These are phyloP conservation scores for Dolichopus griseipennis DNA, from an alignment of 2,888 invertebrate species.

Conservation along the genomic window DNA sequence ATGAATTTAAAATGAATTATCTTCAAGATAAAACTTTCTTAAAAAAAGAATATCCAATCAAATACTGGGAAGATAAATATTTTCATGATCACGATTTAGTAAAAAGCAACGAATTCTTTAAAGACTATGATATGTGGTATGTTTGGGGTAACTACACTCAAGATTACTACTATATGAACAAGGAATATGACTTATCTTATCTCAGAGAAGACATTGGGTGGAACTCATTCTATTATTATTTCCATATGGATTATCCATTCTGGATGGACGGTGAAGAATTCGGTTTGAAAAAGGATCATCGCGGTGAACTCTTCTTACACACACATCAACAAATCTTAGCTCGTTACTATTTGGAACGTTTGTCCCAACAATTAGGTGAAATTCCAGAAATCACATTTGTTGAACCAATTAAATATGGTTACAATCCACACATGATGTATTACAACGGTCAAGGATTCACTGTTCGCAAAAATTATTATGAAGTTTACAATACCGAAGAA, in stretches of 20 bases:
- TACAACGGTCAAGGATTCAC: conserved; percentile 59
- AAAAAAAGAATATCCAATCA: not conserved
- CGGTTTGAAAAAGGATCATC: conserved; percentile 48
- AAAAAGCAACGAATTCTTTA: not conserved
- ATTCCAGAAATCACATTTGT: conserved; percentile 51
- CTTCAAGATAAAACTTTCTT: not conserved
- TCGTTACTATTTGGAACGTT: conserved; percentile 67
- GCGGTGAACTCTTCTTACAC: conserved; percentile 58
- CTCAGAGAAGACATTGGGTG: conserved; percentile 64
- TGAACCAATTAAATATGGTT: conserved; percentile 50
- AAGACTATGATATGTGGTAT: conserved; percentile 9
- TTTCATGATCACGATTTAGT: not conserved
- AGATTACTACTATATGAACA: conserved; percentile 29
- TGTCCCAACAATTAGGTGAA: conserved; percentile 60
- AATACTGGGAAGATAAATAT: not conserved
- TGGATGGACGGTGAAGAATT: conserved; percentile 53
- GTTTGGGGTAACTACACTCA: conserved; percentile 10
- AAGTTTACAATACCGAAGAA: conserved; percentile 41
- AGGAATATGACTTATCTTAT: conserved; percentile 54
- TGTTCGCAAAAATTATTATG: conserved; percentile 50
- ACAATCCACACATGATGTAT: conserved; percentile 53
- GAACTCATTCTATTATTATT: conserved; percentile 57
- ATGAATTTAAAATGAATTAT: conserved; percentile 50
- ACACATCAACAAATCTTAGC: conserved; percentile 59
- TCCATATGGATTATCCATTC: conserved; percentile 53